A percentile compares a stretch with the other conserved stretches of the same genome.
Conservation (phyloP, 2,113 vertebrate genomes). For the Rhabdornis inornatus region DNA sequence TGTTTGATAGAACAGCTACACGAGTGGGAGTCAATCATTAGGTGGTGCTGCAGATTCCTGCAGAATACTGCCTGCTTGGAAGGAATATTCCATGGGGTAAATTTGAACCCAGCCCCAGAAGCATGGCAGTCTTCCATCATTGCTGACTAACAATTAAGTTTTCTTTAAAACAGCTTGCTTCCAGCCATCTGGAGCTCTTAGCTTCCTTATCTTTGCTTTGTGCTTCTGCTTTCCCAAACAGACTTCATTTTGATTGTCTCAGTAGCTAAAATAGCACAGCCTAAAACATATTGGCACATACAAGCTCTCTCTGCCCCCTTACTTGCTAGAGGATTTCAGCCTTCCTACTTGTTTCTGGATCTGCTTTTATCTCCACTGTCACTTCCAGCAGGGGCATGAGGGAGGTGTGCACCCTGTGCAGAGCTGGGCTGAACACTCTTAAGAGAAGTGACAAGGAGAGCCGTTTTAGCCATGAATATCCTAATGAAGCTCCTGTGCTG, state of each 20-base stretch:
- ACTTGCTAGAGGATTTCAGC: neutral
- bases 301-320: neutral
- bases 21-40: neutral
- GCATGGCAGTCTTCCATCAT: neutral
- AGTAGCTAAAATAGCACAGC: neutral
- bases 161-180: neutral
- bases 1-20: neutral
- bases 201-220: neutral
- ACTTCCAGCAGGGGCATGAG: neutral
- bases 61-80: neutral
- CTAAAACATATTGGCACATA: neutral
- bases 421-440: neutral
- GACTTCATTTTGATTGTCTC: neutral
- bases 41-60: neutral
- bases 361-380: neutral
- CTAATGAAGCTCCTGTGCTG: slow-evolving; percentile 46
- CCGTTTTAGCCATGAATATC: slow-evolving; percentile 58
- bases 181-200: neutral
- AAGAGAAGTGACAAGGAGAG: slow-evolving; percentile 46
- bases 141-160: neutral
- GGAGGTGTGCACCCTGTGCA: neutral
- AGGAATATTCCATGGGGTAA: neutral
- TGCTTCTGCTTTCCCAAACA: neutral
- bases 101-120: neutral
- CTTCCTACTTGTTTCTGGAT: neutral